A percentile compares a stretch with the other conserved stretches of the same genome.
phyloP scores from a whole-genome alignment of 2,113 vertebrate genomes.

The Chauna torquata region DNA sequence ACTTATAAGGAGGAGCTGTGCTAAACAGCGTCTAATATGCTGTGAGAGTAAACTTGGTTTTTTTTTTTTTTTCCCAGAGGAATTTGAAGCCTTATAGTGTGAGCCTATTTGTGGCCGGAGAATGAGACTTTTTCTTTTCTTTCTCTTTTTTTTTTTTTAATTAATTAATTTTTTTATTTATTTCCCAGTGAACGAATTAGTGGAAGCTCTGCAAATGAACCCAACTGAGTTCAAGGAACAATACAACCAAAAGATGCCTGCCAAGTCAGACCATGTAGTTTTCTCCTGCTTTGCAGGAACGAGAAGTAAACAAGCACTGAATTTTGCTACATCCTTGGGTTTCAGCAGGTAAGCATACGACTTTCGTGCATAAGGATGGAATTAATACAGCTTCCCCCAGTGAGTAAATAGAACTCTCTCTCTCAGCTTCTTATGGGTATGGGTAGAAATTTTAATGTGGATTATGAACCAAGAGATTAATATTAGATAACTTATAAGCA shows the following conservation, averaged over 20 bases:
- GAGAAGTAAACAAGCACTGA: slow-evolving; percentile 85
- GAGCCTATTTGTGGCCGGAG: neutral
- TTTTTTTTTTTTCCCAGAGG: neutral
- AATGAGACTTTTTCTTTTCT: neutral
- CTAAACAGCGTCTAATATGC: neutral
- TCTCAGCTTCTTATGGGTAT: neutral
- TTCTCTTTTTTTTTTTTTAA: too few relatives aligned
- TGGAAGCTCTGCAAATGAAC: slow-evolving; percentile 84
- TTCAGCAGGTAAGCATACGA: slow-evolving; percentile 82
- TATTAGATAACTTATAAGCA: neutral
- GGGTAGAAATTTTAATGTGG: neutral
- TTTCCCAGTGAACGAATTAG: slow-evolving; percentile 85
- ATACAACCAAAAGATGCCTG: slow-evolving; percentile 84
- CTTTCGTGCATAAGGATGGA: neutral
- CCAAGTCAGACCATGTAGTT: slow-evolving; percentile 80
- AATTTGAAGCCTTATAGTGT: neutral
- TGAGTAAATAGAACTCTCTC: accelerated
- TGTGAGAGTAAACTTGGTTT: neutral
- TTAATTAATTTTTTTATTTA: neutral
- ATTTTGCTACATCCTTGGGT: slow-evolving; percentile 82
- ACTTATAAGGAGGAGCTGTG: neutral
- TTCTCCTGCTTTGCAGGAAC: slow-evolving; percentile 90
- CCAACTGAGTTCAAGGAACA: slow-evolving; percentile 83
- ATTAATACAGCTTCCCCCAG: neutral
- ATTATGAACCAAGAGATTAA: neutral